Conservation (phyloP, 1,140 invertebrate genomes). For the Tetranychus cinnabarinus region DNA sequence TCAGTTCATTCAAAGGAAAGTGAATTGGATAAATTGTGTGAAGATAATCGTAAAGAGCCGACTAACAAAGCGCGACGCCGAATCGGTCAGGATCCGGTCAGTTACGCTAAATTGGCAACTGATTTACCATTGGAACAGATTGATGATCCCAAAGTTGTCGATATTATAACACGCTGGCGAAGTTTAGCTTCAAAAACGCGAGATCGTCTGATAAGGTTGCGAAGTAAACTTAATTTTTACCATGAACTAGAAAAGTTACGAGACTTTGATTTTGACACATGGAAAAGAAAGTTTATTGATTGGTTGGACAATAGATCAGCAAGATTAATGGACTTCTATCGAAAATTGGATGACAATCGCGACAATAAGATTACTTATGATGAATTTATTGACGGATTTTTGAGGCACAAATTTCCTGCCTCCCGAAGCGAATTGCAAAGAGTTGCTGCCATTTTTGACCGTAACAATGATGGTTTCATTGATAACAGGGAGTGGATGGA, state of each 20-base stretch:
- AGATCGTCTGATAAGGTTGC: constrained; percentile 73
- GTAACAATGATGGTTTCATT: constrained; percentile 73
- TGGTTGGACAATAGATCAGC: constrained; percentile 99
- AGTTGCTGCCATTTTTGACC: constrained; percentile 91
- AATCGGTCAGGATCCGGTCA: not conserved
- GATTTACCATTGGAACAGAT: constrained; percentile 44
- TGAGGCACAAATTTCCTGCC: constrained; percentile 94
- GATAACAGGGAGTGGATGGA: constrained; percentile 98
- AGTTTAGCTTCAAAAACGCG: constrained; percentile 86
- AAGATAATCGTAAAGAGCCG: constrained; percentile 8
- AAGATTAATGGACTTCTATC: constrained; percentile 84
- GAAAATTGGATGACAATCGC: constrained; percentile 92
- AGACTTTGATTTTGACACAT: constrained; percentile 98
- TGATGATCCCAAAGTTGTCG: constrained; percentile 59
- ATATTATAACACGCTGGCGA: constrained; percentile 85
- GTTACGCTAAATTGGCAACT: not conserved
- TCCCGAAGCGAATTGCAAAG: constrained; percentile 89
- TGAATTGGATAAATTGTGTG: constrained; percentile 53
- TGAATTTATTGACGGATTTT: constrained; percentile 93
- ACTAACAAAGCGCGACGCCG: not conserved
- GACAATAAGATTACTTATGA: constrained; percentile 82
- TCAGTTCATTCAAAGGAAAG: constrained; percentile 56
- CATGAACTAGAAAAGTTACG: constrained; percentile 51
- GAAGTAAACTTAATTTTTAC: constrained; percentile 49
- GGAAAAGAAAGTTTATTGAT: constrained; percentile 89